Percentiles rank a stretch among this genome's conserved stretches.
phyloP scores from a whole-genome alignment of 2,113 vertebrate genomes.

The Eonycteris spelaea region DNA sequence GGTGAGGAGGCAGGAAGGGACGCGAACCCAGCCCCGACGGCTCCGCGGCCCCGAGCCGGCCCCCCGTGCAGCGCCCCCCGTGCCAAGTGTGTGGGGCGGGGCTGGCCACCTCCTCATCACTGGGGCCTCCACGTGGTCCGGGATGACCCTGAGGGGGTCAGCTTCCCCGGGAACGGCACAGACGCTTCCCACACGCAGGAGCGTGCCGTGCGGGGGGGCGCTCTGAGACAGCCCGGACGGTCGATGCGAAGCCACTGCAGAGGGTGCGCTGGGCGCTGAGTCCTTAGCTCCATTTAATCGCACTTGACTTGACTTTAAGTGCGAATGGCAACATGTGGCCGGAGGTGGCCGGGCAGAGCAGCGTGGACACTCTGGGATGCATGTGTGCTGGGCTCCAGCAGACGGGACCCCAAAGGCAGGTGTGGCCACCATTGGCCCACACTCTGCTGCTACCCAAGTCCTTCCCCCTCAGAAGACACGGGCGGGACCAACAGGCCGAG shows the following conservation, averaged over 20 bases:
- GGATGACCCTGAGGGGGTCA: not conserved
- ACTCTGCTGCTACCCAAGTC: not conserved
- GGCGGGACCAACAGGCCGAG: too few species aligned
- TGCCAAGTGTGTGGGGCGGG: too few species aligned
- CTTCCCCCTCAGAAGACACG: not conserved
- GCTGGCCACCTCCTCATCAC: not conserved
- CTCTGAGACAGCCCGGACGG: accelerated
- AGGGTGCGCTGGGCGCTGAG: accelerated
- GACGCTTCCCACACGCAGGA: accelerated
- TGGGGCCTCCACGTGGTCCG: not conserved
- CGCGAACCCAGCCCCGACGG: too few species aligned
- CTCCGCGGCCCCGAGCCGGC: too few species aligned
- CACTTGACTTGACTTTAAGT: not conserved
- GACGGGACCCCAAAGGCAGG: not conserved
- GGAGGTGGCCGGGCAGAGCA: not conserved
- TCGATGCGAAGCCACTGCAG: accelerated
- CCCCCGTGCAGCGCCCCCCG: too few species aligned
- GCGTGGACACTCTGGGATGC: not conserved
- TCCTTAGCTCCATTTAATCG: not conserved
- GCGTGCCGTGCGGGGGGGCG: not conserved
- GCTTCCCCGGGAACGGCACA: not conserved
- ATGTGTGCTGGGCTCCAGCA: too few species aligned
- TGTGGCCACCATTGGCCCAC: too few species aligned
- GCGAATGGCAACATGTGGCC: too few species aligned
- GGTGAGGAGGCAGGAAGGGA: not conserved